Evolutionary conservation across 2,797 vertebrate genomes (phyloP).

Genomic region (Calcarius lapponicus): DNA sequence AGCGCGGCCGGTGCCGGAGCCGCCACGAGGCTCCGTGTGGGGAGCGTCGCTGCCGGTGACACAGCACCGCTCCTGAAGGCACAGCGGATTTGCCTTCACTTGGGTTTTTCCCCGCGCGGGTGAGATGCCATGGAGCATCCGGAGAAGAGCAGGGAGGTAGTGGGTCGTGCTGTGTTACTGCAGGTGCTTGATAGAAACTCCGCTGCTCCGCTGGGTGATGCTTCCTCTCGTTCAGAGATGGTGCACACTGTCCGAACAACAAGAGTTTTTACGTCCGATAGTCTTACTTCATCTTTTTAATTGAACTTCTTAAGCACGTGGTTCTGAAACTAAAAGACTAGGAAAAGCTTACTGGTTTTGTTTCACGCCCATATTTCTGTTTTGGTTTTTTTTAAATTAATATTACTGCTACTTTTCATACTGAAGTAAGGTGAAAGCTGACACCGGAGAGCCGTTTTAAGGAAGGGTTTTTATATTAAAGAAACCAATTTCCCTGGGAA

Average conservation of each 20-base stretch:
- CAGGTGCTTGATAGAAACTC: neutral
- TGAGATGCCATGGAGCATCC: accelerated
- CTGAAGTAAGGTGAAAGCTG: neutral
- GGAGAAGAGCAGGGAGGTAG: neutral
- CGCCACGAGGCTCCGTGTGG: accelerated
- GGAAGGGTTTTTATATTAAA: neutral
- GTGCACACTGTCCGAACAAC: accelerated
- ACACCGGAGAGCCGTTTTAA: neutral
- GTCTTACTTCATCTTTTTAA: neutral
- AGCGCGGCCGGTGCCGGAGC: neutral
- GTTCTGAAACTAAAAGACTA: neutral
- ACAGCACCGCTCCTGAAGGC: neutral
- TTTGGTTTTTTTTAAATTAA: neutral
- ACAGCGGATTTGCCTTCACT: accelerated
- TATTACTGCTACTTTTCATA: neutral
- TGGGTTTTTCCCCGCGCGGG: neutral
- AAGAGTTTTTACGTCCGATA: neutral
- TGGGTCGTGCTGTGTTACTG: neutral
- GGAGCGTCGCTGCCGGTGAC: neutral
- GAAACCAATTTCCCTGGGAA: neutral
- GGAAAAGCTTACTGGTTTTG: neutral
- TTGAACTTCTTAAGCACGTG: neutral
- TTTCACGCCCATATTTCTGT: neutral
- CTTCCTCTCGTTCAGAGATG: accelerated
- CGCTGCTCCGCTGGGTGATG: neutral